Base-by-base conservation (phyloP, 2,113 vertebrate genomes). In the Chaenogobius annularis region DNA sequence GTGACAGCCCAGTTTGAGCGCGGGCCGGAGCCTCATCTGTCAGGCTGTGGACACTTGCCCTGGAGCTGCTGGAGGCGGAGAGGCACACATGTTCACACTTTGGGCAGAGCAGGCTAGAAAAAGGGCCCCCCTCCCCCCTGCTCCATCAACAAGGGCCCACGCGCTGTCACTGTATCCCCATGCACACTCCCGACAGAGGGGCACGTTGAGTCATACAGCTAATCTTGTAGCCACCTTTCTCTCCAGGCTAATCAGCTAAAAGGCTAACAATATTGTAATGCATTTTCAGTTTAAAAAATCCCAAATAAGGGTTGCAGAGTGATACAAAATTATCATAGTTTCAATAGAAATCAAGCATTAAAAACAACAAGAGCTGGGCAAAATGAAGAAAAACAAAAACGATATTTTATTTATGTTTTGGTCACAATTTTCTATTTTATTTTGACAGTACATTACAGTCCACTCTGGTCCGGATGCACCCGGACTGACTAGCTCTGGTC, bases 131-230 rank as follows among this genome's bases (percentile, higher is more conserved):
- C n/a, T n/a, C 52, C 64, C 15, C 20, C 26, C 12, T 5, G n/a
- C 43, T 56, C 50, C 47, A 62, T 12, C 66, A 43, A 19, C 19
- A 71, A 40, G 19, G 22, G 58, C 26, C 47, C 52, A 69, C 15
- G 87, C 86, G 83, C 68, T 78, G 70, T 78, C 83, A 74, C 77
- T 56, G 87, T 78, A 78, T 74, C 87, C 55, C 85, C 85, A 77
- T 89, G 26, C 37, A 40, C 37, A 14, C 17, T 50, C 83, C 83
- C 43, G 56, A 75, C 64, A 37, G 54, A 35, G 72, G 73, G 55
- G 55, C 67, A 9, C 2, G 26, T 7, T 35, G 58, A 61, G 12
- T 61, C 23, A 61, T 8, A 17, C 58, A 8, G 14, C 26, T 58
- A 58, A 26, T 26, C 54, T 55, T 1, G 54, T 55, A 22, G 26